phyloP scores from a whole-genome alignment of 2,113 vertebrate species.

The Neoarius graeffei region DNA sequence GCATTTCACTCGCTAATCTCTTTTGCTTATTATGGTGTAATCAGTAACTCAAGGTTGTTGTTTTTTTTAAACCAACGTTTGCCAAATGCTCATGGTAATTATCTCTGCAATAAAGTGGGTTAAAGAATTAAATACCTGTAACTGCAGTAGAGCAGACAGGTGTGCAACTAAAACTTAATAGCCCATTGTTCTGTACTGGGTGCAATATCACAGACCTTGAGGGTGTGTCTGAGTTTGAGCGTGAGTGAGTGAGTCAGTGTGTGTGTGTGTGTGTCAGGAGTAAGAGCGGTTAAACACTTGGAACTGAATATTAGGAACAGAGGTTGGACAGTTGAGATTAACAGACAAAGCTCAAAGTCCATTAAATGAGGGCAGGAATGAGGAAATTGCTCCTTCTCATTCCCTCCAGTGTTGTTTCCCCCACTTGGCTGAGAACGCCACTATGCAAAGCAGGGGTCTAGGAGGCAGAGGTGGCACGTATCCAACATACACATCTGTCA shows the following conservation, averaged over 20 bases:
- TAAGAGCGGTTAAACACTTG: constrained; percentile 11
- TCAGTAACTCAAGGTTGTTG: constrained; percentile 25
- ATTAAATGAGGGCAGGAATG: constrained; percentile 28
- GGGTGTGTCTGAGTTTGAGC: constrained; percentile 22
- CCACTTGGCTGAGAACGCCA: constrained; percentile 41
- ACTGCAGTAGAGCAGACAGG: constrained; percentile 42
- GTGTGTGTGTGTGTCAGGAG: background rate
- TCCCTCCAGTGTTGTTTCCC: constrained; percentile 44
- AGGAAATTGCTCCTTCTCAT: constrained; percentile 14
- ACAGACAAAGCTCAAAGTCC: constrained; percentile 70
- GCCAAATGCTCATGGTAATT: constrained; percentile 6
- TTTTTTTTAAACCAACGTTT: constrained; percentile 12
- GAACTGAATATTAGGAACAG: constrained; percentile 11
- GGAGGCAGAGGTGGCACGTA: background rate
- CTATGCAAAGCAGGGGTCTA: constrained; percentile 71
- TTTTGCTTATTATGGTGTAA: background rate
- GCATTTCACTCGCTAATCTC: background rate
- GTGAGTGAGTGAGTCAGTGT: background rate
- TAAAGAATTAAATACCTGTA: background rate
- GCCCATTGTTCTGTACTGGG: constrained; percentile 25
- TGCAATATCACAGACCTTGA: constrained; percentile 28
- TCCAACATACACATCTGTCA: background rate
- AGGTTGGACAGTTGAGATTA: constrained; percentile 39
- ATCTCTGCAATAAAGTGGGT: constrained; percentile 35
- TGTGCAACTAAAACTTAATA: constrained; percentile 36